Evolutionary conservation across 2,888 invertebrate genomes (phyloP).

Genomic region (Drepanosiphum platanoidis): DNA sequence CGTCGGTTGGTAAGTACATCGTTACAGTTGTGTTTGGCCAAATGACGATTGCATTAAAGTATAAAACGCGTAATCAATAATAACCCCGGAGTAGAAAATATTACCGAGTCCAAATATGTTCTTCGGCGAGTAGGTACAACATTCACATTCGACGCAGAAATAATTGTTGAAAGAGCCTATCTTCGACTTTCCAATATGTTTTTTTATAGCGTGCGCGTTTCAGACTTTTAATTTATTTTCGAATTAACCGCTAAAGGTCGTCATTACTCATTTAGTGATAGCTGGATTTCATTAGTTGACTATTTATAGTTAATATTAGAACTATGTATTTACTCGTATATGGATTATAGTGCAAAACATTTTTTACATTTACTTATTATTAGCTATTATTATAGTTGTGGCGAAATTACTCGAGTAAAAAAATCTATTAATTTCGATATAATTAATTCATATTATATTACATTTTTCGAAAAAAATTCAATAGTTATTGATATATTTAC

Average conservation of each 20-base stretch:
- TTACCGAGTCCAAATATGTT: not conserved
- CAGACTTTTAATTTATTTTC: slow-evolving; percentile 21
- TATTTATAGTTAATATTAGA: no score
- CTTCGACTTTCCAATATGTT: slow-evolving; percentile 24
- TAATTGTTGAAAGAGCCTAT: not conserved
- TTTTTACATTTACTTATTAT: no score
- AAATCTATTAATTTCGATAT: no score
- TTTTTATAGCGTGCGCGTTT: not conserved
- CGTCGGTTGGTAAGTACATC: not conserved
- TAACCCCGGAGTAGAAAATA: not conserved
- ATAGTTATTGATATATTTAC: no score
- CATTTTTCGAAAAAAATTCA: no score
- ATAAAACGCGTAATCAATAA: slow-evolving; percentile 15
- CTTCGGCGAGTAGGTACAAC: not conserved
- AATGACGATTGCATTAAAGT: slow-evolving; percentile 4
- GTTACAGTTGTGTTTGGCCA: not conserved
- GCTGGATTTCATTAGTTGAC: not conserved
- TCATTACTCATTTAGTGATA: not conserved
- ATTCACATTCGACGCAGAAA: not conserved
- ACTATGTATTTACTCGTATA: no score
- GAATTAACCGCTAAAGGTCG: not conserved
- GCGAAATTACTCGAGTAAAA: no score
- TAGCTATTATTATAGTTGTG: no score
- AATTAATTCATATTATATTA: no score
- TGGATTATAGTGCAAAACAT: no score